These are phyloP conservation scores for Acanthochromis polyacanthus DNA, from an alignment of 2,113 vertebrate species.

Conservation along the genomic window DNA sequence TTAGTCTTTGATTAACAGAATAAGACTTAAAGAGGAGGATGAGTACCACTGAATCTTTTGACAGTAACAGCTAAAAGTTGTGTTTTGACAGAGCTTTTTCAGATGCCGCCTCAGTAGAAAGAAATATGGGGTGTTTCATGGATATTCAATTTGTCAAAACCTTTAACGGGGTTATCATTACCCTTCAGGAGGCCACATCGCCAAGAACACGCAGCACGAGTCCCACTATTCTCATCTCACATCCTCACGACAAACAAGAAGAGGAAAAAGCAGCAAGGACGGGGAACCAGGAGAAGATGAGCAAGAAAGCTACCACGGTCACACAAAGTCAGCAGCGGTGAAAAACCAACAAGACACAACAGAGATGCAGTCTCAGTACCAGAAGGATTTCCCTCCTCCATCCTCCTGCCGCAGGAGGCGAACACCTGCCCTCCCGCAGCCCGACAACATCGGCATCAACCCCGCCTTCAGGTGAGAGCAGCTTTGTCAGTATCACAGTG, in stretches of 20 bases:
- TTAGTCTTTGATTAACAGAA: too few species aligned
- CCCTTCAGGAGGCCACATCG: constrained; percentile 59
- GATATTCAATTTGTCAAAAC: not conserved
- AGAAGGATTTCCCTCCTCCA: constrained; percentile 77
- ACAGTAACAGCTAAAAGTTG: too few species aligned
- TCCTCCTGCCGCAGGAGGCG: constrained; percentile 51
- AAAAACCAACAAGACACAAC: not conserved
- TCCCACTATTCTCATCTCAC: constrained; percentile 60
- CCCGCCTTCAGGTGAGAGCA: constrained; percentile 68
- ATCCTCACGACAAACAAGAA: constrained; percentile 57
- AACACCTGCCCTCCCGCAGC: constrained; percentile 70
- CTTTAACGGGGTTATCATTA: constrained; percentile 6
- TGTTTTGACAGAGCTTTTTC: too few species aligned
- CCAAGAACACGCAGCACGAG: constrained; percentile 69
- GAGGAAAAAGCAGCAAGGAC: constrained; percentile 35
- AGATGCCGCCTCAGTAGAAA: too few species aligned
- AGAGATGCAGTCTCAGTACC: constrained; percentile 77
- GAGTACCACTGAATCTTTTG: too few species aligned
- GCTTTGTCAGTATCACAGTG: not conserved
- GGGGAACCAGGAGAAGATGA: constrained; percentile 1
- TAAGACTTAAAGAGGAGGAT: not conserved
- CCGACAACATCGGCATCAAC: constrained; percentile 86
- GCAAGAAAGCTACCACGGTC: constrained; percentile 11
- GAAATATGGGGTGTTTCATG: too few species aligned
- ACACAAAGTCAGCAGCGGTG: constrained; percentile 12